phyloP scores from a whole-genome alignment of 2,888 invertebrate genomes.

The Petrolisthes manimaculis region DNA sequence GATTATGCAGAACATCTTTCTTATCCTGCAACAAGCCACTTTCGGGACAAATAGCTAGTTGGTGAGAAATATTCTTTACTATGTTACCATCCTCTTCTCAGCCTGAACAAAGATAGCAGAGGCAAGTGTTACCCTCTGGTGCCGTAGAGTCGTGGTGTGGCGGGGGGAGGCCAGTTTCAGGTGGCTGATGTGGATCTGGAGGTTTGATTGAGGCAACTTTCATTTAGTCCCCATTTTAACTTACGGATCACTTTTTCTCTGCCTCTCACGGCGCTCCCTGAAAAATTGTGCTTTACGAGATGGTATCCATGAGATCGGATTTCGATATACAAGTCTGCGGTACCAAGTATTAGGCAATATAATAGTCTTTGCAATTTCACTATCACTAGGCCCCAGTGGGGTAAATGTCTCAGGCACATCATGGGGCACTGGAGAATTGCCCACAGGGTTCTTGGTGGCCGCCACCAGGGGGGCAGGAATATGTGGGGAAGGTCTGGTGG shows the following conservation, averaged over 20 bases:
- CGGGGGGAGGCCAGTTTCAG: constrained; percentile 57
- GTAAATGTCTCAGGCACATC: constrained; percentile 62
- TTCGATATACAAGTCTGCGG: constrained; percentile 44
- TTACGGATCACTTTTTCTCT: constrained; percentile 52
- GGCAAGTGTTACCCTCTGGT: constrained; percentile 25
- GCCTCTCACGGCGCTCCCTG: constrained; percentile 61
- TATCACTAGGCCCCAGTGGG: constrained; percentile 60
- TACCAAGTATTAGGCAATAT: constrained; percentile 42
- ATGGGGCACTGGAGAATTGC: constrained; percentile 45
- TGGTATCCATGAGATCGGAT: constrained; percentile 53
- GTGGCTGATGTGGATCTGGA: constrained; percentile 38
- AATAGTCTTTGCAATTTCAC: constrained; percentile 60
- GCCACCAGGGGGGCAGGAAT: constrained; percentile 53
- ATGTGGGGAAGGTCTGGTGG: constrained; percentile 58
- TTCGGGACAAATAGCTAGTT: constrained; percentile 32
- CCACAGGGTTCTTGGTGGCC: constrained; percentile 38
- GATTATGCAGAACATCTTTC: neutral
- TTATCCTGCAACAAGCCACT: constrained; percentile 11
- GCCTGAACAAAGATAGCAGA: constrained; percentile 39
- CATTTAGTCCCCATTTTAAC: constrained; percentile 34
- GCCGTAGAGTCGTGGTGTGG: constrained; percentile 59
- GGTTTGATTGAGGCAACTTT: constrained; percentile 41
- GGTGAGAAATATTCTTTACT: constrained; percentile 27
- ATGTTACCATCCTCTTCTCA: constrained; percentile 19
- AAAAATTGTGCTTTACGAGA: constrained; percentile 63